Percentiles rank a stretch among this genome's conserved stretches.
Conservation (phyloP, 1,140 invertebrate species). For the Drosophila oshimai region DNA sequence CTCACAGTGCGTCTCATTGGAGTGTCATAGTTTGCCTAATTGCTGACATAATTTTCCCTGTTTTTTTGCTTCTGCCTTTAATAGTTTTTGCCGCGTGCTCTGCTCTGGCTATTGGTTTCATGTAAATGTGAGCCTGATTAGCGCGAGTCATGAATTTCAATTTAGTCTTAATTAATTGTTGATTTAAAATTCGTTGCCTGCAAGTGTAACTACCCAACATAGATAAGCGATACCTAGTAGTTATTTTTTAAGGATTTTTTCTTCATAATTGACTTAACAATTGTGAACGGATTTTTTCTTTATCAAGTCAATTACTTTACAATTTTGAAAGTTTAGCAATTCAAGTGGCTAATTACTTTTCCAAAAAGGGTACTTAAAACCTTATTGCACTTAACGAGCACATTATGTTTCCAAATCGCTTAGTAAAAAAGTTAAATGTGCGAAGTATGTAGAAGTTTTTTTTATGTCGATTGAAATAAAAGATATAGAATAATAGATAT, state of each 20-base stretch:
- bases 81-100: conserved; percentile 52
- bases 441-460: too few species aligned
- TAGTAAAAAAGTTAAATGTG: too few species aligned
- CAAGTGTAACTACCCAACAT: conserved; percentile 3
- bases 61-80: conserved; percentile 40
- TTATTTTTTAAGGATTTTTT: background rate
- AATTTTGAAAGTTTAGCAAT: background rate
- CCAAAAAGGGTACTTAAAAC: too few species aligned
- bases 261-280: background rate
- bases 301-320: background rate
- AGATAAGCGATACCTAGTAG: background rate
- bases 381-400: too few species aligned
- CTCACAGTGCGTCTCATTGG: conserved; percentile 18
- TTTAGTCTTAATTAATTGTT: conserved; percentile 76
- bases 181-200: conserved; percentile 62
- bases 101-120: conserved; percentile 54
- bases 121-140: conserved; percentile 75
- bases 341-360: background rate
- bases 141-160: conserved; percentile 72
- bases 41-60: conserved; percentile 61
- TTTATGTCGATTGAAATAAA: too few species aligned
- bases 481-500: too few species aligned
- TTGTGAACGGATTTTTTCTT: too few species aligned
- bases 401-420: too few species aligned
- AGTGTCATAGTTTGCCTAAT: conserved; percentile 70